Evolutionary conservation across 2,113 vertebrate species (phyloP), one percentile per base, ranked within the genome.

Genomic region (Delphinus delphis): DNA sequence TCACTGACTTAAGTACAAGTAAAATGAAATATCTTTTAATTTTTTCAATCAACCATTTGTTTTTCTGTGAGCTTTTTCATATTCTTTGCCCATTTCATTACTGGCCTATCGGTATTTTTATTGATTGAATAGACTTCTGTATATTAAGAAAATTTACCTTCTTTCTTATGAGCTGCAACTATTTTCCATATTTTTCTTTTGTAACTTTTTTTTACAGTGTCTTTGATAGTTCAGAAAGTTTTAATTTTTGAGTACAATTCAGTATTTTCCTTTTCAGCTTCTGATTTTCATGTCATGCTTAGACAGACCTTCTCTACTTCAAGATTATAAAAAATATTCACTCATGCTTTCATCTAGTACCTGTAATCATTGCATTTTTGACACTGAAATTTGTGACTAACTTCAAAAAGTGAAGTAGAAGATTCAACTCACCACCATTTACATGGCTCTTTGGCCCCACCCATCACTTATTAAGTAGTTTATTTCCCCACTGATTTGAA

Each of bases 241-340:
- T 84, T 84, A 55, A 58, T 93, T 92, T 96, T 47, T 63, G 58
- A 96, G 53, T 20, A 85, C 23, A 92, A 84, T 77, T 92, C 36
- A 85, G 0, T 86, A 28, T 71, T 84, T 77, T 63, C 50, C n/a
- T 80, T 89, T 92, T 76, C 67, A 47, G 6, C 50, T 93, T 88
- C 47, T 86, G n/a, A 92, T 63, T 84, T 87, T 90, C 77, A 83
- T 70, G 26, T 47, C 36, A 58, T 79, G 20, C 71, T 85, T 97
- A 26, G 41, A 53, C 31, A 68, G n/a, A 60, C 25, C 47, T 92
- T 84, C 15, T 77, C 38, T 28, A 60, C 47, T 90, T 85, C 63
- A 85, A 58, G 36, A 92, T 38, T 92, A 47, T 79, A 92, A 67
- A 60, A 96, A 73, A 67, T 71, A 80, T n/a, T 76, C 76, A 94